Conservation (phyloP, 1,140 invertebrate genomes). For the Brachionus rotundiformis region DNA sequence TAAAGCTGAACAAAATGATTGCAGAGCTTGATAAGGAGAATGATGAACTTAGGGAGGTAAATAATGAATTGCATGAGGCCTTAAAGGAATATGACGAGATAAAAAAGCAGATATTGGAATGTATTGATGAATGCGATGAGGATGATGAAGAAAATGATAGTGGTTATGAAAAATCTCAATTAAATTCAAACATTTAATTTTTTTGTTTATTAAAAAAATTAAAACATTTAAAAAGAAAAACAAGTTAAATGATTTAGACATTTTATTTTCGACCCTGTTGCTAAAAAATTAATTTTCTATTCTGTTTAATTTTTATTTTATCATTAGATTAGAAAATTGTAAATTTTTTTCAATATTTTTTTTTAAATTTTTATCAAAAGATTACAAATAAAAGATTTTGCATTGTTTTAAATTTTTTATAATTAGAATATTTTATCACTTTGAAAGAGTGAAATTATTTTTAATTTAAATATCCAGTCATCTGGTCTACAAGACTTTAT, state of each 20-base stretch:
- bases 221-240: no score
- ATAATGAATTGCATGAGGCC: neutral
- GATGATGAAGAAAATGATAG: slow-evolving; percentile 42
- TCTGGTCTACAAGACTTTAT: no score
- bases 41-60: slow-evolving; percentile 13
- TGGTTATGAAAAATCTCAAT: slow-evolving; percentile 38
- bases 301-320: slow-evolving; percentile 30
- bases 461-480: no score
- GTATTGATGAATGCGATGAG: slow-evolving; percentile 33
- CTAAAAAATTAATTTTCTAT: neutral
- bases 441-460: no score
- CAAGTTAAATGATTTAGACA: neutral
- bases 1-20: slow-evolving; percentile 15
- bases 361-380: neutral
- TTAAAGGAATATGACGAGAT: slow-evolving; percentile 40
- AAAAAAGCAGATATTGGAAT: slow-evolving; percentile 20
- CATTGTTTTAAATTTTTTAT: neutral
- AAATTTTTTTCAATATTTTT: neutral
- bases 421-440: neutral
- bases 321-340: slow-evolving; percentile 28
- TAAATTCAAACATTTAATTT: neutral
- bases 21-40: slow-evolving; percentile 18
- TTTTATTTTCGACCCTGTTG: neutral
- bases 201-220: no score
- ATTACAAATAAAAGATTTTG: neutral